Base-by-base conservation (phyloP, 2,797 vertebrate genomes). In the Denticeps clupeoides region DNA sequence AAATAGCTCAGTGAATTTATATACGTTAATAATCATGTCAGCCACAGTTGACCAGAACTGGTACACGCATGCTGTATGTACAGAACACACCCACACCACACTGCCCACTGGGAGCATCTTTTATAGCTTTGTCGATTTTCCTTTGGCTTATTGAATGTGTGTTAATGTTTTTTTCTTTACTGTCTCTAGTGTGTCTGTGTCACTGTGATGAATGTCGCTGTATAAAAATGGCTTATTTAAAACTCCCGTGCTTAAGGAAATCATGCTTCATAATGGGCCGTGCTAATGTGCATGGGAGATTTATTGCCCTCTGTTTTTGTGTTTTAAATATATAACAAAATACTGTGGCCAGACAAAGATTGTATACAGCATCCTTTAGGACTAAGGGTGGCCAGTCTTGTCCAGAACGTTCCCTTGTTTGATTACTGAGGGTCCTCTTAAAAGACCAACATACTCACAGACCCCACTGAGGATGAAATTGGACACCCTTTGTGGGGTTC, bases 131-230 rank as follows among this genome's bases (percentile, higher is more conserved):
- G 81, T 83, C 79, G 83, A 80, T 82, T 77, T 80, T 68, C 67
- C 70, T 69, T 64, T 70, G 64, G 69, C 75, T 80, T 80, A 82
- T 80, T 79, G 78, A 84, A 77, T 75, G 72, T 67, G 72, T 79
- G 83, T 81, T 76, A 83, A 83, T 81, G 65, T 67, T 64, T 70
- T 76, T 71, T 83, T 84, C 82, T 82, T 67, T 71, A 82, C 78
- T 80, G 75, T 65, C 67, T 37, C 33, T 47, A 16, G 65, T 49
- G 66, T 61, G 67, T 71, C 65, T 72, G 44, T 58, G 64, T 52
- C 22, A 55, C 41, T 58, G 60, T 62, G 60, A 55, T 59, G 63
- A 42, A 65, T 68, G 69, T 40, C 61, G 70, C 62, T 60, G 64
- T 60, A 55, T 51, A 65, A 53, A 58, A 45, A 16, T 51, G 68